Conservation (phyloP, 1,140 invertebrate genomes). For the Pomacea maculata region DNA sequence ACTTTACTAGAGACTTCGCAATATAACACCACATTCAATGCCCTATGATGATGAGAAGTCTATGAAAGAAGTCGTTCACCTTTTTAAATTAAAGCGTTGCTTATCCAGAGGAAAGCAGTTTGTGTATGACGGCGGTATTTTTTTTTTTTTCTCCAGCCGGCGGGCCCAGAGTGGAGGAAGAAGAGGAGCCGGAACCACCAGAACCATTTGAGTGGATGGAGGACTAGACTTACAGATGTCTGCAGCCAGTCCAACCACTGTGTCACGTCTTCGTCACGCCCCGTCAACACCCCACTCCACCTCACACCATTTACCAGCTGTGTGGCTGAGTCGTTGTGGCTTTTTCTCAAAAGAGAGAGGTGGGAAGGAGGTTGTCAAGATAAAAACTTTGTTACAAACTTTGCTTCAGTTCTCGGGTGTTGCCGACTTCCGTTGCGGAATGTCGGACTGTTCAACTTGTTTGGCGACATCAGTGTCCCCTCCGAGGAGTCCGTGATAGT, state of each 20-base stretch:
- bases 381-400: neutral
- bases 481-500: neutral
- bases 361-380: neutral
- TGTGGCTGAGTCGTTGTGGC: neutral
- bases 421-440: neutral
- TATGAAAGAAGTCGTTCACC: no score
- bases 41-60: no score
- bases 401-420: neutral
- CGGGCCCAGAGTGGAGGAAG: conserved; percentile 92
- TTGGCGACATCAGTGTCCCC: no score
- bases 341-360: neutral
- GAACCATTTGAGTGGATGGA: conserved; percentile 96
- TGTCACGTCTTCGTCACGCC: neutral
- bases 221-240: conserved; percentile 40
- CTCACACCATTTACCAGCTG: neutral
- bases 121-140: no score
- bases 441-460: no score
- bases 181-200: conserved; percentile 93
- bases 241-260: neutral
- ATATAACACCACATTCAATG: no score
- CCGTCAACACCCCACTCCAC: no score
- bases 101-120: no score
- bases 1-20: no score
- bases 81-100: no score
- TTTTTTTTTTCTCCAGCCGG: conserved; percentile 73